phyloP scores from a whole-genome alignment of 2,888 invertebrate genomes.

The Eupithecia dodoneata region DNA sequence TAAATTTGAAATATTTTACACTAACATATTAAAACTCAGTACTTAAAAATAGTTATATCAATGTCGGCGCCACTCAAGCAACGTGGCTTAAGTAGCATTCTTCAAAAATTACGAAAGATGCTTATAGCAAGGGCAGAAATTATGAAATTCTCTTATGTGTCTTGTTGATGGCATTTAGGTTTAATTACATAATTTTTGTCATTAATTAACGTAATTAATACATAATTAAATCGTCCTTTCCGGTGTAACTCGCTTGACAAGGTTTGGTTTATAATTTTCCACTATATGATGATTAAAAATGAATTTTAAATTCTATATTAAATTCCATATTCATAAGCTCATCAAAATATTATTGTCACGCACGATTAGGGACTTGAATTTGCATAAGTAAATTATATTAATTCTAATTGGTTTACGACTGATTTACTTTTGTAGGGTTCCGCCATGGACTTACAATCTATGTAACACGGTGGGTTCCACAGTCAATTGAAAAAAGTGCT shows the following conservation, averaged over 20 bases:
- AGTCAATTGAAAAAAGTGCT: background rate
- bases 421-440: background rate
- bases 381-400: background rate
- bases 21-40: too few relatives aligned
- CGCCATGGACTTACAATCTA: background rate
- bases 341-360: background rate
- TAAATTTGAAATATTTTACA: too few relatives aligned
- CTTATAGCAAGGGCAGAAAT: conserved; percentile 25
- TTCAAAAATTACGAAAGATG: conserved; percentile 24
- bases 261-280: background rate
- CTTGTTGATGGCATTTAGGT: background rate
- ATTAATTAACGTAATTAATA: conserved; percentile 28
- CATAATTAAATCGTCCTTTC: background rate
- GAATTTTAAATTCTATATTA: background rate
- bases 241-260: background rate
- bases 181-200: conserved; percentile 30
- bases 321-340: background rate
- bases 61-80: conserved; percentile 12
- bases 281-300: background rate
- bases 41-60: background rate
- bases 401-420: background rate
- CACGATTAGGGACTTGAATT: background rate
- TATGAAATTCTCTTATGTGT: background rate
- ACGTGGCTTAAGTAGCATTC: conserved; percentile 13
- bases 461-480: background rate